Conservation (phyloP, 2,113 vertebrate species). For the Indicator maculatus region DNA sequence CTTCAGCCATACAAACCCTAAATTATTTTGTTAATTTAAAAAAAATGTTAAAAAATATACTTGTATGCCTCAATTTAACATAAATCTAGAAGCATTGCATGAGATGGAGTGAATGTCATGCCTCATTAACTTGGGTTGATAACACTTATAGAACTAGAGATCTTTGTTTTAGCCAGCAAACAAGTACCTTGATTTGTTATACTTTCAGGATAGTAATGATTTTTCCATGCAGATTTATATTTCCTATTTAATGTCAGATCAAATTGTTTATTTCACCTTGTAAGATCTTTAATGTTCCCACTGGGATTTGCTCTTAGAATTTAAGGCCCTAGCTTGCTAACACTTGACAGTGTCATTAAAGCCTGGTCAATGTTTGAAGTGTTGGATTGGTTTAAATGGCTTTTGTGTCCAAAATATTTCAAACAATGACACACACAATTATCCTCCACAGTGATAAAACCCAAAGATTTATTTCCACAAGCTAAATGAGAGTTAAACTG, state of each 20-base stretch:
- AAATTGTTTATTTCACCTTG: neutral
- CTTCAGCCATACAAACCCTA: neutral
- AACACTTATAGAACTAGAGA: neutral
- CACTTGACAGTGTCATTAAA: neutral
- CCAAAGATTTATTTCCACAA: neutral
- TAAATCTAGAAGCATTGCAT: neutral
- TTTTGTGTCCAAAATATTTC: neutral
- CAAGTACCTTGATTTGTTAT: neutral
- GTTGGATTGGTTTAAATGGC: neutral
- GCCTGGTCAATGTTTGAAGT: neutral
- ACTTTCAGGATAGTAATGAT: neutral
- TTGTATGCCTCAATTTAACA: slow-evolving; percentile 33
- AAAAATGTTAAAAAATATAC: neutral
- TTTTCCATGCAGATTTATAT: neutral
- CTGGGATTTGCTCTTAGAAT: neutral
- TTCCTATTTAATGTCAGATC: neutral
- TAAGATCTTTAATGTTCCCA: neutral
- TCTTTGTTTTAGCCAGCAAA: slow-evolving; percentile 48
- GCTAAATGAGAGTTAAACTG: slow-evolving; percentile 17
- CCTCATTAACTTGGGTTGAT: slow-evolving; percentile 38
- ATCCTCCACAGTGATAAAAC: neutral
- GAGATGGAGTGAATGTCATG: neutral
- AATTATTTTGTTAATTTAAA: slow-evolving; percentile 1
- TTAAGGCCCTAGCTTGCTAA: neutral
- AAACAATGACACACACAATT: neutral